A percentile compares a stretch with the other conserved stretches of the same genome.
Evolutionary conservation across 2,797 vertebrate genomes (phyloP).

Genomic region (Rhynchotus rufescens): DNA sequence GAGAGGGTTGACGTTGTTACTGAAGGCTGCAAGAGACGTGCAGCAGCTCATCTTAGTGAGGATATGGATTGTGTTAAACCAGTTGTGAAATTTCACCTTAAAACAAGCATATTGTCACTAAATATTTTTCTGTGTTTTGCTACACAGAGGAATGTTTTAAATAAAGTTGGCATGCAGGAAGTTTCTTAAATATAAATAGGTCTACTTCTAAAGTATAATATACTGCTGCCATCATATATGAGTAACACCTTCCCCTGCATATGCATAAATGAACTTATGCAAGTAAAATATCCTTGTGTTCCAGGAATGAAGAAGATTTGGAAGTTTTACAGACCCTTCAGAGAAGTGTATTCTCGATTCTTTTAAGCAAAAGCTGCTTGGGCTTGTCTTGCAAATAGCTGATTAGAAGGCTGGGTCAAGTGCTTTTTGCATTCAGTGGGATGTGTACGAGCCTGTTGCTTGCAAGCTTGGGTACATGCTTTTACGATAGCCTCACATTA

Average conservation of each 20-base stretch:
- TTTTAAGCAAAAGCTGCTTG: not conserved
- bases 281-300: not conserved
- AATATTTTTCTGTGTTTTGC: not conserved
- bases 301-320: accelerated
- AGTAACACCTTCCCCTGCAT: not conserved
- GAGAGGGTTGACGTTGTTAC: not conserved
- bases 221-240: not conserved
- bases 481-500: not conserved
- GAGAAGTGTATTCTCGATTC: not conserved
- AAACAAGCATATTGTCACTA: not conserved
- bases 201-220: not conserved
- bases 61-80: not conserved
- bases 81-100: not conserved
- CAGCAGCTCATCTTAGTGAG: not conserved
- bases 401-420: accelerated
- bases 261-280: not conserved
- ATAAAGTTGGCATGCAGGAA: not conserved
- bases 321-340: not conserved
- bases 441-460: accelerated
- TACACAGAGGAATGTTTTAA: not conserved
- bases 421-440: not conserved
- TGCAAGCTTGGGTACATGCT: not conserved
- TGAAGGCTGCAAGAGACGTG: not conserved
- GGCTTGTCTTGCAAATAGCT: not conserved
- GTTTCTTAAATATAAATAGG: not conserved